Base-by-base conservation (phyloP, 2,888 invertebrate species). In the Pheosia gnoma region DNA sequence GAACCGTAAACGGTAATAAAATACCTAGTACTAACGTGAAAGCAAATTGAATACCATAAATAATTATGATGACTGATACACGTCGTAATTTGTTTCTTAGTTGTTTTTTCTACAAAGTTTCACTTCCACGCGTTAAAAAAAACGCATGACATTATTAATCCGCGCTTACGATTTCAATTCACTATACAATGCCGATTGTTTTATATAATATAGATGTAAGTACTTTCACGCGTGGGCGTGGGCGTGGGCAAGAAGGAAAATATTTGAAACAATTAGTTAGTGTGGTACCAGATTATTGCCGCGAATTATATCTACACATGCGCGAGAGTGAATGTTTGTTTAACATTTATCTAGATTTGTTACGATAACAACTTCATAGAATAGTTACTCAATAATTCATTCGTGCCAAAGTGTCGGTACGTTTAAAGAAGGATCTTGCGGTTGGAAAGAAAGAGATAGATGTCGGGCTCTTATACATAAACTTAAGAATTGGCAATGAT, bases 331-430 rank as follows among this genome's bases (percentile, higher is more conserved):
- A 4, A 11, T 47, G n/a, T n/a, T 47, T 47, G 6, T 47, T 47
- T 47, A 47, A 47, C n/a, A 47, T n/a, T 47, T 47, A 47, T 47
- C 47, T 47, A n/a, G 47, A 47, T 47, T 47, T 47, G n/a, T 47
- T n/a, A n/a, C 9, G 47, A 47, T 5, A 6, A 47, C 47, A 4
- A 10, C 45, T 47, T 47, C 47, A 4, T 47, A 47, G 47, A 47
- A n/a, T 41, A 41, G 9, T n/a, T n/a, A 47, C 47, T 47, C 47
- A 47, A 47, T 47, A 47, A n/a, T 1, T 47, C n/a, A n/a, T 47
- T n/a, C 2, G n/a, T 47, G n/a, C 5, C 11, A 47, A 47, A n/a
- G 47, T n/a, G n/a, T n/a, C n/a, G n/a, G 47, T 47, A n/a, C n/a
- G 8, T 41, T 7, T 41, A 7, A 41, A 41, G 41, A 41, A 41